Conservation (phyloP, 2,113 vertebrate species). For the Actenoides hombroni region DNA sequence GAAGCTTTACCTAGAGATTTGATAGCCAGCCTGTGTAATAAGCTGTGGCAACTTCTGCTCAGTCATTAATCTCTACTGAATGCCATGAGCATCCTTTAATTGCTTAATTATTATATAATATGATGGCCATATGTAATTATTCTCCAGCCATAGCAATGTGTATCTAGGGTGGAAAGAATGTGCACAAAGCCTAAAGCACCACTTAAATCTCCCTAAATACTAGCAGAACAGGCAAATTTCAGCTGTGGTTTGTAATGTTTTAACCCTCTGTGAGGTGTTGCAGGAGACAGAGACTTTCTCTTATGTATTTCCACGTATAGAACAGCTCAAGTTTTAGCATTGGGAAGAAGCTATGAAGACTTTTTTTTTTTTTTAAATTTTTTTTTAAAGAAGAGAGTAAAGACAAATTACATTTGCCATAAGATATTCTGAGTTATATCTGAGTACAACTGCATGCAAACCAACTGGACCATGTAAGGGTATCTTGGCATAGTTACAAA, state of each 20-base stretch:
- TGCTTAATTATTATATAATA: slow-evolving; percentile 52
- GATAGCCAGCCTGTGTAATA: neutral
- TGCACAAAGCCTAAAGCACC: neutral
- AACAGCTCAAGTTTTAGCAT: neutral
- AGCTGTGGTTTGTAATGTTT: neutral
- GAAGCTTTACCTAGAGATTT: neutral
- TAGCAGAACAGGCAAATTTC: neutral
- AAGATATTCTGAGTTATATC: neutral
- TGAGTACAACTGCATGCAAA: neutral
- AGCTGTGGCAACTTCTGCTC: neutral
- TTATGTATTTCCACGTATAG: neutral
- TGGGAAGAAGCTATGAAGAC: neutral
- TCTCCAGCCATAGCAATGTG: neutral
- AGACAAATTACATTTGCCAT: neutral
- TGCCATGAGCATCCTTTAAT: neutral
- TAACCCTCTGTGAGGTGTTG: neutral
- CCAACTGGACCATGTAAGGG: neutral
- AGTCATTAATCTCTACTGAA: slow-evolving; percentile 38
- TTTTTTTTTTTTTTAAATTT: neutral
- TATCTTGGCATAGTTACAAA: neutral
- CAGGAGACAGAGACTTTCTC: neutral
- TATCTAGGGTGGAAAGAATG: neutral
- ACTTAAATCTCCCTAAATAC: neutral
- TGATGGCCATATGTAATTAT: slow-evolving; percentile 34
- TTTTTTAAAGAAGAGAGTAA: too few species aligned